A percentile compares a stretch with the other conserved stretches of the same genome.
phyloP scores from a whole-genome alignment of 2,888 invertebrate species.

The Drosophila mayaguana region DNA sequence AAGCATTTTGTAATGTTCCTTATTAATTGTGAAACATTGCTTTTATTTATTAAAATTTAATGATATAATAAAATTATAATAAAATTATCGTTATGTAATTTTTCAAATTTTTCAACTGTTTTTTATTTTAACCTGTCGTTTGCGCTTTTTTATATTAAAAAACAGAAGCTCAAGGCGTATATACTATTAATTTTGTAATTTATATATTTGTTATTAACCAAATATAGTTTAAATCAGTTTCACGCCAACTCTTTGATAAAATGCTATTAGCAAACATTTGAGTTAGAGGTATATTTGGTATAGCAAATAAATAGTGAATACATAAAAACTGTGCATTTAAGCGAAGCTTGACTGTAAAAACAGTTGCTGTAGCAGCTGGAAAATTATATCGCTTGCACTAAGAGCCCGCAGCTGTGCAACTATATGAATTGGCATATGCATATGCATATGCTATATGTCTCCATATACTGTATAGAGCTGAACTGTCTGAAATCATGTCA shows the following conservation, averaged over 20 bases:
- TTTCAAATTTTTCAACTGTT: neutral
- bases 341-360: slow-evolving; percentile 13
- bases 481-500: slow-evolving; percentile 22
- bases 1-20: too few species aligned
- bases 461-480: neutral
- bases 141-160: neutral
- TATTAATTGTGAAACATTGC: too few species aligned
- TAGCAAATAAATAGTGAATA: neutral
- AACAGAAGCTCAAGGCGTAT: slow-evolving; percentile 4
- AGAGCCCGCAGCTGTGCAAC: neutral
- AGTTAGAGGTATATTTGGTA: neutral
- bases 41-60: too few species aligned
- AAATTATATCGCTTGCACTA: neutral
- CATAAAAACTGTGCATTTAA: neutral
- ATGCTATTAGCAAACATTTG: neutral
- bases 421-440: too few species aligned
- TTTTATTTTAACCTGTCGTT: neutral
- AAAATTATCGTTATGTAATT: too few species aligned
- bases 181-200: too few species aligned
- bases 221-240: neutral
- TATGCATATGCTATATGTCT: neutral
- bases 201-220: neutral
- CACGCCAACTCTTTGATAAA: neutral
- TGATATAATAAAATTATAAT: too few species aligned
- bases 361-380: neutral